These are phyloP conservation scores for Neogale vison DNA, from an alignment of 2,113 vertebrate genomes.

Conservation along the genomic window DNA sequence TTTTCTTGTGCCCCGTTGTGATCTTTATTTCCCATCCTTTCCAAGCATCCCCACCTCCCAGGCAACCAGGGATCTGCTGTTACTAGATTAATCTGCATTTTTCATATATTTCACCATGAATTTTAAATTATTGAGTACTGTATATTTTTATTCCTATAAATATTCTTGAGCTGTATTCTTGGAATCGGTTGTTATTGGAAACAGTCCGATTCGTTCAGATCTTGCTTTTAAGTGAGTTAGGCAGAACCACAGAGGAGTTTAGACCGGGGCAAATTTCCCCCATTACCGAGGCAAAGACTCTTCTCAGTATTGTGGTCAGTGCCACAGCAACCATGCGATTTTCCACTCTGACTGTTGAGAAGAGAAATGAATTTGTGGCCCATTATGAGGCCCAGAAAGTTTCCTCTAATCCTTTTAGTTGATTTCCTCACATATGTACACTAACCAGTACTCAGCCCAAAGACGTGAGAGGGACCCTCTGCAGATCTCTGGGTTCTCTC, in stretches of 20 bases:
- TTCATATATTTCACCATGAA: not conserved
- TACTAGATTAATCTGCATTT: not conserved
- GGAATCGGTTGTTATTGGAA: not conserved
- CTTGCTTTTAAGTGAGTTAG: constrained; percentile 4
- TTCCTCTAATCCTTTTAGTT: not conserved
- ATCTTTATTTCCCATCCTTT: not conserved
- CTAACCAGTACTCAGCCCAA: not conserved
- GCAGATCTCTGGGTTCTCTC: not conserved
- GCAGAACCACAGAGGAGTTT: not conserved
- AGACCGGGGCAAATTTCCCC: not conserved
- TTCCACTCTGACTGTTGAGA: constrained; percentile 10
- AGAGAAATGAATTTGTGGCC: not conserved
- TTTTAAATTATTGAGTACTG: not conserved
- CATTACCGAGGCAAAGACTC: not conserved
- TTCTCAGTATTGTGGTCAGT: not conserved
- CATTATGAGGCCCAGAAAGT: not conserved
- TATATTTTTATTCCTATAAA: not conserved
- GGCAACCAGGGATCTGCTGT: not conserved
- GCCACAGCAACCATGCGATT: not conserved
- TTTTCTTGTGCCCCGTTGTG: not conserved
- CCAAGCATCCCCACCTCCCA: not conserved
- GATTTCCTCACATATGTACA: not conserved
- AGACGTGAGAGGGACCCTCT: not conserved
- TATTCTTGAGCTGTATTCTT: constrained; percentile 19
- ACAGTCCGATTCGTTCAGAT: not conserved